Evolutionary conservation across 2,797 vertebrate species (phyloP).

Genomic region (Centroberyx gerrardi): DNA sequence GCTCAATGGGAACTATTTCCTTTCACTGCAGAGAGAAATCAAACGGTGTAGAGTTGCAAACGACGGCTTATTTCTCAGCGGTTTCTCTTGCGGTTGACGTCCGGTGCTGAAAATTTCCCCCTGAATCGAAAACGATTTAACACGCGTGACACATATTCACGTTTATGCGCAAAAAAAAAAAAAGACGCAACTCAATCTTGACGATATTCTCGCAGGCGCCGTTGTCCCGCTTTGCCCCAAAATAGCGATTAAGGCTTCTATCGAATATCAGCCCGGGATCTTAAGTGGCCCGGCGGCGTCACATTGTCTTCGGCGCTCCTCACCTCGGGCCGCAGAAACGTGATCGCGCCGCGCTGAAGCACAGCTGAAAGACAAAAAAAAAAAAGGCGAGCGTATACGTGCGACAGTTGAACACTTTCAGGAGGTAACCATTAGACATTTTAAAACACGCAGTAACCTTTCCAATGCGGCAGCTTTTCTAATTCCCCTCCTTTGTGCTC

Average conservation of each 20-base stretch:
- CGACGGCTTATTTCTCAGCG: conserved; percentile 68
- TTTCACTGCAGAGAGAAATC: conserved; percentile 73
- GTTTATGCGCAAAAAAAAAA: conserved; percentile 18
- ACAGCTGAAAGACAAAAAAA: conserved; percentile 17
- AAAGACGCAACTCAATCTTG: conserved; percentile 58
- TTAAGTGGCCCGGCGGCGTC: conserved; percentile 77
- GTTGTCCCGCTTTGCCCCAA: conserved; percentile 75
- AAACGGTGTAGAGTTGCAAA: conserved; percentile 80
- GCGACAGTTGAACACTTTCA: conserved; percentile 55
- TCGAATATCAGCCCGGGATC: conserved; percentile 74
- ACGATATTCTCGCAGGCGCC: conserved; percentile 71
- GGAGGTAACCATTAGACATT: conserved; percentile 83
- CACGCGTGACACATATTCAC: conserved; percentile 51
- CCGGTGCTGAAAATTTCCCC: conserved; percentile 69
- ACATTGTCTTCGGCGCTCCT: conserved; percentile 61
- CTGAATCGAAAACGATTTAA: conserved; percentile 66
- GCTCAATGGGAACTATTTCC: conserved; percentile 73
- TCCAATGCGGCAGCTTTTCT: conserved; percentile 23
- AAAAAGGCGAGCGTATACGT: conserved; percentile 21
- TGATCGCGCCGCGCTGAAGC: conserved; percentile 60
- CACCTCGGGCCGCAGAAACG: conserved; percentile 68
- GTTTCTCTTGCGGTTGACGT: conserved; percentile 55
- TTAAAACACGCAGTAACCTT: conserved; percentile 59
- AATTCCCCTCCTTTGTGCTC: conserved; percentile 32
- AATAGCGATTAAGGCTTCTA: conserved; percentile 84